phyloP scores from a whole-genome alignment of 1,140 invertebrate genomes.

The Brachystomella parvula region DNA sequence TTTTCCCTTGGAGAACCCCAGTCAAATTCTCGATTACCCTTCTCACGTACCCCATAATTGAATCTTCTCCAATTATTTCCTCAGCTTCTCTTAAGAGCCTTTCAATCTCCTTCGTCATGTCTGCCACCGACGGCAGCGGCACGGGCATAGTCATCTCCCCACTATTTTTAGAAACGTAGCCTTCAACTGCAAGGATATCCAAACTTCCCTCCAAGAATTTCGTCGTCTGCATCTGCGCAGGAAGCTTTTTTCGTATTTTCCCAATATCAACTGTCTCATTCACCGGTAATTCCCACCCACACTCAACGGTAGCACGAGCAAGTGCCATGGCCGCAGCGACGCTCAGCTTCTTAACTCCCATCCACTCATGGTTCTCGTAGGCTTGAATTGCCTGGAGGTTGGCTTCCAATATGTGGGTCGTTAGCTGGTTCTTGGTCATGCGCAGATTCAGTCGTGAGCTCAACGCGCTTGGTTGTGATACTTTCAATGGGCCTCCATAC shows the following conservation, averaged over 20 bases:
- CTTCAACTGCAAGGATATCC: background rate
- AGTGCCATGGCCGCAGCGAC: background rate
- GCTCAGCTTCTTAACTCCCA: background rate
- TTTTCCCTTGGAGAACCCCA: slow-evolving; percentile 3
- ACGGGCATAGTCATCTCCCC: background rate
- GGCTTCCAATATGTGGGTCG: background rate
- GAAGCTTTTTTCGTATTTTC: background rate
- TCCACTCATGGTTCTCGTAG: background rate
- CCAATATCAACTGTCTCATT: background rate
- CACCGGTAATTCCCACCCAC: background rate
- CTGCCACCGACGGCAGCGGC: background rate
- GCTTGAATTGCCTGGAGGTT: background rate
- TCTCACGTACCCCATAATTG: background rate
- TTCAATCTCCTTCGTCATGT: background rate
- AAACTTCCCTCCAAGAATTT: background rate
- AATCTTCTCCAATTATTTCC: background rate
- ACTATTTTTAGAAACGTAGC: background rate
- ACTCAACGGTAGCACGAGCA: background rate
- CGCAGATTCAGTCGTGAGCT: too few species aligned
- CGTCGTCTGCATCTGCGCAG: background rate
- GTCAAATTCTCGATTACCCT: background rate
- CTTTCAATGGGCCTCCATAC: background rate
- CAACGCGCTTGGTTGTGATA: background rate
- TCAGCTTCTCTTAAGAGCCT: background rate
- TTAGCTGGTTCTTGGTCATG: too few species aligned